Conservation (phyloP, 2,113 vertebrate species). For the Melanerpes formicivorus region DNA sequence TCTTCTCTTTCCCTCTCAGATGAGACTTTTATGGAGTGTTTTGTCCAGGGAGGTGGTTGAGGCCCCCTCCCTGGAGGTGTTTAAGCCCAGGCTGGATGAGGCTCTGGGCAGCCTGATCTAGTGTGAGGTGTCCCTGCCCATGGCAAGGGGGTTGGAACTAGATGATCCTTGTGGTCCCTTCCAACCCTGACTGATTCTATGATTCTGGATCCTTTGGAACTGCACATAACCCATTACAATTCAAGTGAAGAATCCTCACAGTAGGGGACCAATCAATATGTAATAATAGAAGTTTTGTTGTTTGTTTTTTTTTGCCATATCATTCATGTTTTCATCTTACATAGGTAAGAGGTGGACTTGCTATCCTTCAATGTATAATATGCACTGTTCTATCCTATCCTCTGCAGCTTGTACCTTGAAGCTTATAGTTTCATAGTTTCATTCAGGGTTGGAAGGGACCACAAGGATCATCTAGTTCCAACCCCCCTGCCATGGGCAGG, state of each 20-base stretch:
- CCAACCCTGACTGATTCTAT: no score
- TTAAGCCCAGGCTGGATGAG: no score
- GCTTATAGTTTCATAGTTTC: no score
- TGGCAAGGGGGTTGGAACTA: no score
- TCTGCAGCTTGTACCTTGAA: not conserved
- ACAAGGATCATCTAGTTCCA: no score
- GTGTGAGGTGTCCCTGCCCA: no score
- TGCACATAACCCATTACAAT: not conserved
- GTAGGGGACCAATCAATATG: not conserved
- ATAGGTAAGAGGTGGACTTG: not conserved
- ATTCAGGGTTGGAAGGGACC: no score
- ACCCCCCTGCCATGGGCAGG: no score
- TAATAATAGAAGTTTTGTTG: not conserved
- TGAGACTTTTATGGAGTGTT: not conserved
- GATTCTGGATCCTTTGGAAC: not conserved
- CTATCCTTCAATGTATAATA: not conserved
- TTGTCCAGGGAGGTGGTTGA: no score
- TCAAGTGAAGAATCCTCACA: not conserved
- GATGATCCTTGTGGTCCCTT: no score
- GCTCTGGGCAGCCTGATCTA: no score
- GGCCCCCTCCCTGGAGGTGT: no score
- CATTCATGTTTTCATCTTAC: not conserved
- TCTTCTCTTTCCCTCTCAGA: not conserved
- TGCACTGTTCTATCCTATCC: not conserved
- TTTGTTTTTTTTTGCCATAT: not conserved